Base-by-base conservation (phyloP, 2,888 invertebrate species). In the Tholera decimalis region DNA sequence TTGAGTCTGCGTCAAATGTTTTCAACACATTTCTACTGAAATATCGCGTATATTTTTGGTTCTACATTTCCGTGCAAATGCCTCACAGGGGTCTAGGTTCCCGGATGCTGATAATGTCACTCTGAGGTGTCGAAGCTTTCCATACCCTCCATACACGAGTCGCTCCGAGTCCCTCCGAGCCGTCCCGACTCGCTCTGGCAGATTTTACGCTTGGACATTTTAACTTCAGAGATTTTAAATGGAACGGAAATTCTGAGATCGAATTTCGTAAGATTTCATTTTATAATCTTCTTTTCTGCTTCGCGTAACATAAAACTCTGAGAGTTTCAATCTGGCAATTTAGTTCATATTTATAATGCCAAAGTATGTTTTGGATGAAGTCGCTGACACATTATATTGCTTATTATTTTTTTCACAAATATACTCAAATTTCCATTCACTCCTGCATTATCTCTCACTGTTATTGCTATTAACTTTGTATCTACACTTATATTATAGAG, bases 81-180 rank as follows among this genome's bases (percentile, higher is more conserved):
- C 59, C 33, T 67, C 66, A 41, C 43, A 41, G 47, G 49, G 67
- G 44, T 65, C 67, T 64, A 64, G 66, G 64, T 70, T 70, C 46
- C 49, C 59, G 69, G 78, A 82, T 50, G 60, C 69, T 71, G 80
- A 82, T 80, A 80, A 82, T 53, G 80, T 72, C 80, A 79, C 59
- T 55, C 50, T 3, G 15, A 49, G 13, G 15, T 33, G 56, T 70
- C 67, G 62, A 73, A 63, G 53, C 56, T 53, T 41, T 49, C 47
- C 49, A 44, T 11, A 11, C 13, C 41, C 49, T 26, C 13, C 20
- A 4, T 28, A 22, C 5, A 8, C 35, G 54, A 41, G 26, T 39
- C 44, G 30, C 49, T 22, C 28, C 35, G 50, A 7, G 8, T 11
- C 54, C 58, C 13, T 2, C 22, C 28, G 49, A 6, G 44, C 43